Percentiles rank a stretch among this genome's conserved stretches.
These are phyloP conservation scores for Lutraria lutraria DNA, from an alignment of 2,888 invertebrate species.

Conservation along the genomic window DNA sequence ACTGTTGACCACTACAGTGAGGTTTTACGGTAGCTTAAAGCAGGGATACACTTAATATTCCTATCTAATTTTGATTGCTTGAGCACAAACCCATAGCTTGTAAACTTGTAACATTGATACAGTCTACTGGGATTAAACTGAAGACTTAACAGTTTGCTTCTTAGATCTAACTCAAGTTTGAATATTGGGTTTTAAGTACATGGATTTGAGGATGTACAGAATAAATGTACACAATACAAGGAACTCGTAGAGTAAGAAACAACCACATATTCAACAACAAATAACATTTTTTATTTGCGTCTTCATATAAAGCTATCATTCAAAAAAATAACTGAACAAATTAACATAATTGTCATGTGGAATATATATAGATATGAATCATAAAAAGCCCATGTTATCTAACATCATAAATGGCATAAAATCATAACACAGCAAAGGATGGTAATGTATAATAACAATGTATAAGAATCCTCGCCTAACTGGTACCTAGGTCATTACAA, in stretches of 20 bases:
- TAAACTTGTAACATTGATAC: too few species aligned
- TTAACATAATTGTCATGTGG: background rate
- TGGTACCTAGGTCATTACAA: background rate
- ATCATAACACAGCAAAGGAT: background rate
- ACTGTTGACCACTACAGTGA: too few species aligned
- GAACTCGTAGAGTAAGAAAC: background rate
- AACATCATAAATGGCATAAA: background rate
- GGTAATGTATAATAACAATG: background rate
- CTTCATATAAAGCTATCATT: background rate
- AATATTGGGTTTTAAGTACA: too few species aligned
- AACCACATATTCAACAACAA: background rate
- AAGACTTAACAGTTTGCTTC: too few species aligned
- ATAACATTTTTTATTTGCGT: conserved; percentile 18
- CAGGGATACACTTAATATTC: too few species aligned
- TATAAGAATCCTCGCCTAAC: background rate
- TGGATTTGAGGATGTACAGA: too few species aligned
- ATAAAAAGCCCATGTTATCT: conserved; percentile 4
- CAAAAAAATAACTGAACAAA: conserved; percentile 6
- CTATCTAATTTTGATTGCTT: too few species aligned
- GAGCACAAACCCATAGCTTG: too few species aligned
- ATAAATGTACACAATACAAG: too few species aligned
- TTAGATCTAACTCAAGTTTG: too few species aligned
- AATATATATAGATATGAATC: background rate
- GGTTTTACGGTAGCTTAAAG: too few species aligned
- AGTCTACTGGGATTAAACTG: too few species aligned